Evolutionary conservation across 2,797 vertebrate species (phyloP).

Genomic region (Coranthus polyacanthus): DNA sequence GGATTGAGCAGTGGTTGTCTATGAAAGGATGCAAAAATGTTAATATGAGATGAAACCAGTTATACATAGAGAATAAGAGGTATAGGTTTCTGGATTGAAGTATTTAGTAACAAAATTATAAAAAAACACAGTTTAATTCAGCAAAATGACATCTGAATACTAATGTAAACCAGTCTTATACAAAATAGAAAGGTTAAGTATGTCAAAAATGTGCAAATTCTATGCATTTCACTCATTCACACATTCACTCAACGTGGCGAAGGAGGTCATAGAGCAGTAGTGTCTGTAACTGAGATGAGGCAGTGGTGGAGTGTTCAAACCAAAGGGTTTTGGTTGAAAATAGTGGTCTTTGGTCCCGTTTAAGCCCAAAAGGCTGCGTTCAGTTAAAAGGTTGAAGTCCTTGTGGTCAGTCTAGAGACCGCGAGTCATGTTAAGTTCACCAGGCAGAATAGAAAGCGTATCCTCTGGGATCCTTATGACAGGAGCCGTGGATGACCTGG

Average conservation of each 20-base stretch:
- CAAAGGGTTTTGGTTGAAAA: no score
- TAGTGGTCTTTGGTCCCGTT: no score
- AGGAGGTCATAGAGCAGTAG: no score
- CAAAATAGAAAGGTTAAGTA: background rate
- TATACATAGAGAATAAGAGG: background rate
- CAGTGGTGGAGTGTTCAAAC: no score
- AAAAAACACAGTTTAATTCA: no score
- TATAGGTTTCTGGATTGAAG: no score
- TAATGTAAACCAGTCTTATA: background rate
- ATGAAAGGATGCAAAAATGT: background rate
- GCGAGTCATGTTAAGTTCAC: constrained; percentile 26
- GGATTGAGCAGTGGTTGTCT: no score
- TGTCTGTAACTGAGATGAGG: no score
- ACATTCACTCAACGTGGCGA: no score
- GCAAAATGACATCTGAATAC: background rate
- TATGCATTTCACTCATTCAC: background rate
- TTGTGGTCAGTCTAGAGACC: constrained; percentile 22
- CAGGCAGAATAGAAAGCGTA: background rate
- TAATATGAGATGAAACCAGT: background rate
- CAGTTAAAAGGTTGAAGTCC: background rate
- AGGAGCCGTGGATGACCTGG: background rate
- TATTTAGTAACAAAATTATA: no score
- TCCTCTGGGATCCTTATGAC: background rate
- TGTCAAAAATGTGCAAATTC: constrained; percentile 8
- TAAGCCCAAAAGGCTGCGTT: no score